These are phyloP conservation scores for Ophion ventricosus DNA, from an alignment of 2,888 invertebrate genomes.

Conservation along the genomic window DNA sequence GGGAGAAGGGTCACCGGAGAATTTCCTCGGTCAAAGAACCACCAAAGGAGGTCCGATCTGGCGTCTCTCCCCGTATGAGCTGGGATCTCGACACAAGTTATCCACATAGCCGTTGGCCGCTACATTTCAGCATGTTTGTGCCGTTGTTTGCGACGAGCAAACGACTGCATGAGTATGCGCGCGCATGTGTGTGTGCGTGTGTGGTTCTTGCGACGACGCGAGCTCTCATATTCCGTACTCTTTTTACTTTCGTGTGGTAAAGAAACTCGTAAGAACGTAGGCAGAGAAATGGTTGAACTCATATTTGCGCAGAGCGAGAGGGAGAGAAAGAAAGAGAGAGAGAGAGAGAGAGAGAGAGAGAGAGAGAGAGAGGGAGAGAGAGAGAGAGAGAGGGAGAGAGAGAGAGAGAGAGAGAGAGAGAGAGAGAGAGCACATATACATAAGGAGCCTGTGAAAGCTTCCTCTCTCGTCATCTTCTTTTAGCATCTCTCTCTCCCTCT, in stretches of 20 bases:
- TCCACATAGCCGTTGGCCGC: slow-evolving; percentile 44
- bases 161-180: slow-evolving; percentile 14
- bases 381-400: not conserved
- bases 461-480: not conserved
- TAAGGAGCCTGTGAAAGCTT: slow-evolving; percentile 16
- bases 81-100: slow-evolving; percentile 36
- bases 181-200: slow-evolving; percentile 5
- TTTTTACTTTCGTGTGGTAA: slow-evolving; percentile 48
- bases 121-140: slow-evolving; percentile 30
- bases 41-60: slow-evolving; percentile 58
- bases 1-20: slow-evolving; percentile 46
- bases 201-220: slow-evolving; percentile 27
- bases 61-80: slow-evolving; percentile 28
- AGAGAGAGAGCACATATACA: not conserved
- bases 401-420: not conserved
- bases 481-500: not conserved
- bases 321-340: slow-evolving; percentile 12
- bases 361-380: not conserved
- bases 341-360: not conserved
- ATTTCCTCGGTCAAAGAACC: slow-evolving; percentile 61
- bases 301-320: slow-evolving; percentile 35
- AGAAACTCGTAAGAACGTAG: slow-evolving; percentile 58
- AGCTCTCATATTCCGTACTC: slow-evolving; percentile 48
- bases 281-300: slow-evolving; percentile 50
- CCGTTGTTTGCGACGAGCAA: slow-evolving; percentile 34